A percentile compares a stretch with the other conserved stretches of the same genome.
These are phyloP conservation scores for Ceratosolen fusciceps DNA, from an alignment of 1,140 invertebrate genomes.

Conservation along the genomic window DNA sequence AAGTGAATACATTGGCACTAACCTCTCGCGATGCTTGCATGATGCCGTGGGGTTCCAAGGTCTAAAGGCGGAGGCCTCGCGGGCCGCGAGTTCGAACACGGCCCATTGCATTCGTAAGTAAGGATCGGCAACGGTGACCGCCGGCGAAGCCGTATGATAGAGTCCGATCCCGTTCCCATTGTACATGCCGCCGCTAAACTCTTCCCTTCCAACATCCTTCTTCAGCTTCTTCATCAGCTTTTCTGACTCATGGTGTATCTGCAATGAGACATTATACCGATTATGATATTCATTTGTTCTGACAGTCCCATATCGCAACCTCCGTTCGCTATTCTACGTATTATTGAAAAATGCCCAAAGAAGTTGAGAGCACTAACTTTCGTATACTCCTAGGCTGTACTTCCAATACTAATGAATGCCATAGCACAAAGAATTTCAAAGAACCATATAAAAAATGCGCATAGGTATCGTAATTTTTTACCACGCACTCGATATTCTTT, in stretches of 20 bases:
- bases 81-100: slow-evolving; percentile 66
- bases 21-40: slow-evolving; percentile 70
- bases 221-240: slow-evolving; percentile 65
- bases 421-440: not conserved
- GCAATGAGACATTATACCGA: not conserved
- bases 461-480: not conserved
- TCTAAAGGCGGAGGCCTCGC: slow-evolving; percentile 68
- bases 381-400: too few species aligned
- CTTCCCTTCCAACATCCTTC: slow-evolving; percentile 66
- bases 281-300: not conserved
- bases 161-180: slow-evolving; percentile 65
- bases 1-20: not conserved
- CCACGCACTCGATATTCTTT: not conserved
- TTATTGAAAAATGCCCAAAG: too few species aligned
- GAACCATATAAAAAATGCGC: not conserved
- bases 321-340: not conserved
- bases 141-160: slow-evolving; percentile 63
- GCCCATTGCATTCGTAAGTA: slow-evolving; percentile 70
- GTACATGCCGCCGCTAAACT: slow-evolving; percentile 64
- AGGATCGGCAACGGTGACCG: slow-evolving; percentile 62
- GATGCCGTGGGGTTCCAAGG: slow-evolving; percentile 64
- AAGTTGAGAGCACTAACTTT: too few species aligned
- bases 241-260: slow-evolving; percentile 65
- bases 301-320: not conserved
- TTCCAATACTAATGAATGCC: not conserved